Base-by-base conservation (phyloP, 2,888 invertebrate genomes). In the Ennomos quercinarius region DNA sequence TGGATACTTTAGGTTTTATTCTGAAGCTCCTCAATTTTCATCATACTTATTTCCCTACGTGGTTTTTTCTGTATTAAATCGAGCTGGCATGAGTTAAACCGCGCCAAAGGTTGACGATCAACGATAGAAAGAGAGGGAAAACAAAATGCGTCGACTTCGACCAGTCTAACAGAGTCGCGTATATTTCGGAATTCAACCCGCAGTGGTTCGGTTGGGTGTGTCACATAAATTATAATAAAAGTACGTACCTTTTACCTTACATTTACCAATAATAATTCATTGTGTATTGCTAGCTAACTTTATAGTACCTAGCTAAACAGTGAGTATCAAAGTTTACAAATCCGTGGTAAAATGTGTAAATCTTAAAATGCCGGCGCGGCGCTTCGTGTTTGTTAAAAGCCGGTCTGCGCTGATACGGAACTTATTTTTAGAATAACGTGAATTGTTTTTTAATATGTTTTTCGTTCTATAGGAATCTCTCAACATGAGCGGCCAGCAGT, bases 401-500 rank as follows among this genome's bases (percentile, higher is more conserved):
- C 87, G 87, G 87, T 80, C 73, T 55, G 61, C 73, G 73, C 74
- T 78, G 71, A 77, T 77, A 78, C 45, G 41, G 73, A 74, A 76
- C 74, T 80, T 90, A 89, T 88, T 87, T 89, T 84, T 88, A 88
- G 83, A 68, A 71, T 60, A 61, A 61, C 56, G 68, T 74, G 74
- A 76, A 73, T 71, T 71, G 63, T 68, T 72, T 75, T 80, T 72
- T 77, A 77, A 63, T 71, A 74, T 61, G 51, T 72, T 76, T 81
- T 76, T 77, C 57, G 81, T 83, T 83, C 72, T 77, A 83, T 86
- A 89, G 88, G 80, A 86, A 83, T 76, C 76, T 74, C 74, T 81
- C 90, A 95, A 87, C 82, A 96, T 96, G 96, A 95, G 95, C 88
- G 95, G 95, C 84, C 95, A 96, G 79, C 96, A 96, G 90, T 97